These are phyloP conservation scores for Marasmarcha lunaedactyla DNA, from an alignment of 2,888 invertebrate species.

Conservation along the genomic window DNA sequence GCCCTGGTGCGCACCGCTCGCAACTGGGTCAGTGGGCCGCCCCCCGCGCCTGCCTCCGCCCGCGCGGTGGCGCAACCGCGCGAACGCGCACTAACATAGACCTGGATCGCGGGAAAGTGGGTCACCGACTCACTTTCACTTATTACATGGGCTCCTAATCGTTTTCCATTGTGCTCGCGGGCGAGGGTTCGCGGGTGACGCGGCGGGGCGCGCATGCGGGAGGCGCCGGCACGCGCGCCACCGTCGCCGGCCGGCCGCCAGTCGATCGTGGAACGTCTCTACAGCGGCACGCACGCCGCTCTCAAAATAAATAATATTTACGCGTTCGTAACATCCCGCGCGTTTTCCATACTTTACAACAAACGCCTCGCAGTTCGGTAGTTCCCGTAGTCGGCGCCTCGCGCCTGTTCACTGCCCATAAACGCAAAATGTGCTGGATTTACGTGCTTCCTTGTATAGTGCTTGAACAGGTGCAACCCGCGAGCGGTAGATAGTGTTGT, in stretches of 20 bases:
- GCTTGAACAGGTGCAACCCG: constrained; percentile 64
- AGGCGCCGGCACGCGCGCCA: constrained; percentile 65
- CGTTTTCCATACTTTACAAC: constrained; percentile 26
- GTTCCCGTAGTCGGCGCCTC: constrained; percentile 27
- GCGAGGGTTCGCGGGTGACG: constrained; percentile 60
- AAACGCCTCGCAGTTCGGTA: background rate
- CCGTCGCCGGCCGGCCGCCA: constrained; percentile 62
- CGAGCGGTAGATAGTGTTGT: constrained; percentile 67
- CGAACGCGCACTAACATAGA: constrained; percentile 84
- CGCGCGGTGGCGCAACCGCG: constrained; percentile 65
- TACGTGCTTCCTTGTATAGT: constrained; percentile 55
- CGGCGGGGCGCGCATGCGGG: constrained; percentile 66
- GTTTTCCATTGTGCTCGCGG: constrained; percentile 77
- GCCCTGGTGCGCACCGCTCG: constrained; percentile 73
- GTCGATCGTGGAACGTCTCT: constrained; percentile 61
- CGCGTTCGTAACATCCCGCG: constrained; percentile 58
- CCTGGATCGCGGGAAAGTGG: constrained; percentile 93
- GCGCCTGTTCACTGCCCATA: constrained; percentile 25
- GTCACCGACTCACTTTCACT: constrained; percentile 92
- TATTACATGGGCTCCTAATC: constrained; percentile 84
- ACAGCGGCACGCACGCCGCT: constrained; percentile 46
- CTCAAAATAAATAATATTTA: constrained; percentile 24
- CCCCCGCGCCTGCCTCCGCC: constrained; percentile 65
- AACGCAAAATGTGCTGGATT: constrained; percentile 65
- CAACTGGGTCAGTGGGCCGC: constrained; percentile 90